A percentile compares a stretch with the other conserved stretches of the same genome.
Evolutionary conservation across 2,113 vertebrate genomes (phyloP).

Genomic region (Saccopteryx leptura): DNA sequence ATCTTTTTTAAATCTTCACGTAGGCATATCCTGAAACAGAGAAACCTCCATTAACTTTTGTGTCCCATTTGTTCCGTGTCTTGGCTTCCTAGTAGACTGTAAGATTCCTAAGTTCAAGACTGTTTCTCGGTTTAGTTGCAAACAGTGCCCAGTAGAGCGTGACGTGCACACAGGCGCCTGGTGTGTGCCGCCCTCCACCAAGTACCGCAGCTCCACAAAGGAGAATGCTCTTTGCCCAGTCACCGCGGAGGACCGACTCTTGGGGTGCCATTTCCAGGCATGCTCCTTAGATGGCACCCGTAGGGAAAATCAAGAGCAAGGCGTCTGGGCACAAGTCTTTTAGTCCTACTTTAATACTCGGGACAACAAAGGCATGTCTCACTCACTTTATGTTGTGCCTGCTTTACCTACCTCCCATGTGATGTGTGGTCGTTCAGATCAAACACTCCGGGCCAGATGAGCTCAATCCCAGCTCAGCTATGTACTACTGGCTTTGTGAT

Average conservation of each 20-base stretch:
- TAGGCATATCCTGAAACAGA: conserved; percentile 62
- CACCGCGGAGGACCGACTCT: background rate
- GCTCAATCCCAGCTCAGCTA: background rate
- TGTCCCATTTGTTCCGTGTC: conserved; percentile 49
- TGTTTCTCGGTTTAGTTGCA: conserved; percentile 48
- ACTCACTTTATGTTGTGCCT: background rate
- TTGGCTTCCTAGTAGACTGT: conserved; percentile 53
- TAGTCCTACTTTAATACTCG: background rate
- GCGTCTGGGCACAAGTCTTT: background rate
- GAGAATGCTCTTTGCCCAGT: background rate
- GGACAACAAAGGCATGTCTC: background rate
- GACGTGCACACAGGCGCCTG: background rate
- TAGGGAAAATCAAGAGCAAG: background rate
- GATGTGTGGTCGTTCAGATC: background rate
- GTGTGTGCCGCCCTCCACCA: background rate
- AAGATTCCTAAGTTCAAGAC: conserved; percentile 44
- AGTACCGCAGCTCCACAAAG: background rate
- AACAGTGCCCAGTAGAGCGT: conserved; percentile 52
- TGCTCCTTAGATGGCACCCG: background rate
- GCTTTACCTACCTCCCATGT: background rate
- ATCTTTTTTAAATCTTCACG: conserved; percentile 11
- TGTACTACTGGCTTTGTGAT: background rate
- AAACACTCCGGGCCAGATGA: background rate
- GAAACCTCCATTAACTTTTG: conserved; percentile 61
- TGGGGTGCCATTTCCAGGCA: background rate